Evolutionary conservation across 2,797 vertebrate genomes (phyloP), one percentile per base, ranked within the genome.

Genomic region (Esox masquinongy): DNA sequence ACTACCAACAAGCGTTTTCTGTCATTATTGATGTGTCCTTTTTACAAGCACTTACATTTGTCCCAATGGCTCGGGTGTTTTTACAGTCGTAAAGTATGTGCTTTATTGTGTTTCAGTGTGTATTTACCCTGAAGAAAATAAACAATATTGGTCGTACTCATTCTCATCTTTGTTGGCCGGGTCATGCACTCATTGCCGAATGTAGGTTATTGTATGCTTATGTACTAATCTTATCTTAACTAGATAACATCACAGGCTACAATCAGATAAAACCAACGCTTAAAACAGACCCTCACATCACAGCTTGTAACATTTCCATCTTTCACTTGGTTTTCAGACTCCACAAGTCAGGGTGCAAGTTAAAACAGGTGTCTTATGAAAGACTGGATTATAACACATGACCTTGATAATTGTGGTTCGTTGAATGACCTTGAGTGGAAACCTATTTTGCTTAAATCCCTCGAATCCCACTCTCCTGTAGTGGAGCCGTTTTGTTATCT

Each of bases 331-430:
- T 43, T 34, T 31, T n/a, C 36, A 3, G 70, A 43, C 68, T 61
- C 34, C 16, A 12, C 36, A 31, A 43, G 64, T 22, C 36, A 31
- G 34, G 49, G 15, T 16, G 15, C 50, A 22, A 39, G 36, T 39
- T 47, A 53, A 77, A 77, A 14, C 49, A 34, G 22, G 64, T 53
- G 50, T 67, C 19, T 12, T 50, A 50, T 63, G 22, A 76, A 76
- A 73, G 67, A n/a, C 53, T 56, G 70, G 39, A 73, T 80, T 73
- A 53, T 73, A 50, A 31, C 74, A 73, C 66, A 76, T 79, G 73
- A 78, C 69, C 29, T 56, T 81, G 70, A 75, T 75, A 76, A 78
- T 70, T 78, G 63, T 53, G 73, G 70, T 73, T 81, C 31, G 73
- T 75, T 75, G 66, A 68, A 77, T 74, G 68, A 74, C 75, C 67